Percentiles rank a stretch among this genome's conserved stretches.
Conservation (phyloP, 2,888 invertebrate species). For the Drosophila subsilvestris region DNA sequence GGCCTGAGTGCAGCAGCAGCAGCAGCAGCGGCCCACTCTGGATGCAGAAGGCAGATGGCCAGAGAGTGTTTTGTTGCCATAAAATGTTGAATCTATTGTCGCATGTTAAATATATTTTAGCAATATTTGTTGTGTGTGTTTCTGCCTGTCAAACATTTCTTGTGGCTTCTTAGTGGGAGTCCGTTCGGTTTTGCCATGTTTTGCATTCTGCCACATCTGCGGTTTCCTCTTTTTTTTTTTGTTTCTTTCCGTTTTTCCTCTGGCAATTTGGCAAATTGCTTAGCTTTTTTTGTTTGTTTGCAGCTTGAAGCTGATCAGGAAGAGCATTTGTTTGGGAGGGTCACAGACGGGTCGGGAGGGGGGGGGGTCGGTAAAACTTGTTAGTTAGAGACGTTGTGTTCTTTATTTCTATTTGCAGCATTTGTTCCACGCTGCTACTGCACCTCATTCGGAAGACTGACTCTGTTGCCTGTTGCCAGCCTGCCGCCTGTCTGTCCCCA, state of each 20-base stretch:
- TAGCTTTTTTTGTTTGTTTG: not conserved
- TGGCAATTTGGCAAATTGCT: slow-evolving; percentile 54
- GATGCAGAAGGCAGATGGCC: not conserved
- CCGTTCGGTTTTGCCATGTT: slow-evolving; percentile 1
- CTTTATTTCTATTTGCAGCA: slow-evolving; percentile 32
- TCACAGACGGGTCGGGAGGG: not conserved
- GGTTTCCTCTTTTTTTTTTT: slow-evolving; percentile 1
- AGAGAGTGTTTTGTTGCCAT: slow-evolving; percentile 45
- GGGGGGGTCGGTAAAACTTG: too few relatives aligned
- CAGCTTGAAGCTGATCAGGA: not conserved
- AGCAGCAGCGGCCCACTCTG: not conserved
- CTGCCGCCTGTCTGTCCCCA: slow-evolving; percentile 5
- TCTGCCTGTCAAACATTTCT: slow-evolving; percentile 27
- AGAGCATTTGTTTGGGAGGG: not conserved
- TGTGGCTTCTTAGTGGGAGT: slow-evolving; percentile 32
- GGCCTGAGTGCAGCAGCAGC: not conserved
- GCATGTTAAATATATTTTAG: slow-evolving; percentile 58
- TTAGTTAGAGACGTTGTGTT: slow-evolving; percentile 11
- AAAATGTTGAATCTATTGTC: slow-evolving; percentile 65
- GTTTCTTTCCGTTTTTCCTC: slow-evolving; percentile 15
- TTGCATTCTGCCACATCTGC: slow-evolving; percentile 16
- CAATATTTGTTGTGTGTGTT: slow-evolving; percentile 47
- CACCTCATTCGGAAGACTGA: slow-evolving; percentile 48
- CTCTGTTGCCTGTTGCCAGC: slow-evolving; percentile 2
- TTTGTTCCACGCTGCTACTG: slow-evolving; percentile 75